A percentile compares a stretch with the other conserved stretches of the same genome.
phyloP scores from a whole-genome alignment of 2,888 invertebrate genomes.

The Lasioglossum figueresi region DNA sequence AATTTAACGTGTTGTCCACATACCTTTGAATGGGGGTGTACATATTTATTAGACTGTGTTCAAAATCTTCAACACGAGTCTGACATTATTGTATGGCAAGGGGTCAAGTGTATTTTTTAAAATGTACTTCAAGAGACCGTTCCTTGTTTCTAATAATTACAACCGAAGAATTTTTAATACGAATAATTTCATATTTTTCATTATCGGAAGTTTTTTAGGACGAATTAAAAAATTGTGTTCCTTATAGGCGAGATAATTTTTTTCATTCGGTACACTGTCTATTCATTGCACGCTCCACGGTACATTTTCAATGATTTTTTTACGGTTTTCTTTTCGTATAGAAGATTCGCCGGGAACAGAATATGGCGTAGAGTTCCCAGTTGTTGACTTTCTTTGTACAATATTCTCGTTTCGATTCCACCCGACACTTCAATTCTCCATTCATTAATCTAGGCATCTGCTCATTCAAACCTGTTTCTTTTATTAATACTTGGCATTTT shows the following conservation, averaged over 20 bases:
- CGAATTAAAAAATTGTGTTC: not conserved
- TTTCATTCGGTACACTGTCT: not conserved
- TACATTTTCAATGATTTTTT: not conserved
- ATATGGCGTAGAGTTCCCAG: slow-evolving; percentile 16
- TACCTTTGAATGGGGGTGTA: too few species aligned
- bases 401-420: slow-evolving; percentile 9
- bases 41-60: too few species aligned
- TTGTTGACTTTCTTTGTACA: slow-evolving; percentile 13
- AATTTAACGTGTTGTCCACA: too few species aligned
- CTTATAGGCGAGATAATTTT: not conserved
- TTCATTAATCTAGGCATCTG: slow-evolving; percentile 37
- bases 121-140: not conserved
- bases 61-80: too few species aligned
- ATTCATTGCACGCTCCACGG: slow-evolving; percentile 1
- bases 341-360: not conserved
- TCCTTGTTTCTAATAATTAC: too few species aligned
- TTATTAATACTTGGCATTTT: slow-evolving; percentile 27
- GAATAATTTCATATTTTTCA: too few species aligned
- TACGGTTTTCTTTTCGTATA: not conserved
- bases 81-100: too few species aligned
- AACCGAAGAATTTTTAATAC: too few species aligned
- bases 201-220: not conserved
- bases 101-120: not conserved
- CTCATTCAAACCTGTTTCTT: slow-evolving; percentile 33
- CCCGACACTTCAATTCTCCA: slow-evolving; percentile 22